phyloP scores from a whole-genome alignment of 53 echinoderm and acorn worm species.

The Temnopleurus reevesii region DNA sequence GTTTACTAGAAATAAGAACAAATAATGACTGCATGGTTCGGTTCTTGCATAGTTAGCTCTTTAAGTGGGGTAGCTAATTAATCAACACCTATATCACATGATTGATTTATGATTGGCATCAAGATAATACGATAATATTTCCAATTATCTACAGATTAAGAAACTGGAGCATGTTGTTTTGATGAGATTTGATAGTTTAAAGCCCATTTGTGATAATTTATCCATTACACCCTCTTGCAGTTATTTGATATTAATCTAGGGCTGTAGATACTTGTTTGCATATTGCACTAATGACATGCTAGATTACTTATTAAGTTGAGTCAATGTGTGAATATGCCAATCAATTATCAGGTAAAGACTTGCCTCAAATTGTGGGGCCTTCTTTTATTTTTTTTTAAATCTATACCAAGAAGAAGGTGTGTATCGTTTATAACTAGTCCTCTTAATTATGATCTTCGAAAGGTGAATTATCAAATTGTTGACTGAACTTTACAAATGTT shows the following conservation, averaged over 20 bases:
- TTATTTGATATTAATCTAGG: background rate
- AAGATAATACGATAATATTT: background rate
- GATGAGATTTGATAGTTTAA: background rate
- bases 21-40: background rate
- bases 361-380: background rate
- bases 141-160: background rate
- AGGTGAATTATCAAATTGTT: too few species aligned
- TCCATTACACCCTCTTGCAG: conserved; percentile 5
- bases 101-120: background rate
- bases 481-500: too few species aligned
- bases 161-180: background rate
- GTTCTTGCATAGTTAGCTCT: background rate
- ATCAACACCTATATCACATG: too few species aligned
- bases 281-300: background rate
- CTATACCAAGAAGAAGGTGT: too few species aligned
- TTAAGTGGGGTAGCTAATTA: background rate
- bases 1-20: background rate
- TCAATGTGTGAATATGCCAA: background rate
- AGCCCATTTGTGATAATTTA: background rate
- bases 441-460: too few species aligned
- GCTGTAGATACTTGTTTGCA: background rate
- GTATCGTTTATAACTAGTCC: too few species aligned
- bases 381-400: too few species aligned
- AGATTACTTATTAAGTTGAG: conserved; percentile 17
- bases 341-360: conserved; percentile 2